Base-by-base conservation (phyloP, 2,797 vertebrate genomes). In the Lepus townsendii region DNA sequence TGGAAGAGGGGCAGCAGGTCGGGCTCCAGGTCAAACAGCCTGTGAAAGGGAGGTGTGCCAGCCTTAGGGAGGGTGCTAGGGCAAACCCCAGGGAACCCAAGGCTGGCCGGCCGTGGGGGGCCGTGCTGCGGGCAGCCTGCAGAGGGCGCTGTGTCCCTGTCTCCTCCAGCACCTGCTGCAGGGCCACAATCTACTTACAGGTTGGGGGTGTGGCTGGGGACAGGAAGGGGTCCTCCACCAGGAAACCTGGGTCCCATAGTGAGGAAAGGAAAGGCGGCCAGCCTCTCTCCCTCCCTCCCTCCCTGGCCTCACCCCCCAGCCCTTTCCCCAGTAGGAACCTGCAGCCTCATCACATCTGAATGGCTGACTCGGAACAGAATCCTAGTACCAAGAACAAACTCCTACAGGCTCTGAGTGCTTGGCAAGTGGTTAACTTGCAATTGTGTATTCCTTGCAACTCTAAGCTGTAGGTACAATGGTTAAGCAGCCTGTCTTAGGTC, bases 11-110 rank as follows among this genome's bases (percentile, higher is more conserved):
- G 98, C 96, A 99, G 98, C 69, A 99, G 98, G 47, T 97, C 98
- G 24, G 99, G 99, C 92, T 99, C 99, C 98, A 99, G 97, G 97
- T 99, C 99, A 98, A 99, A 99, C 93, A 99, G 97, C 97, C 99
- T 99, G 97, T 65, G 90, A 96, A 47, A 47, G 92, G n/a, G 76
- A 9, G 68, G 73, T 38, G 42, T 1, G 26, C 92, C 78, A 92
- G 77, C 22, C 62, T 24, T 7, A 22, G 17, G 17, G 14, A 1
- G 52, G 30, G 19, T 3, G 32, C 20, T 3, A 30, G 35, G 22
- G 63, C 22, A 42, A 66, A 35, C 42, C 35, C 47, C 38, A 19
- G 1, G 1, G 3, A 35, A 69, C 72, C 63, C 76, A 17, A 9
- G 57, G 38, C 47, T 62, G 27, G 50, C 78, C 72, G 14, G 79